Evolutionary conservation across 1,140 invertebrate species (phyloP).

Genomic region (Drosophila repletoides): DNA sequence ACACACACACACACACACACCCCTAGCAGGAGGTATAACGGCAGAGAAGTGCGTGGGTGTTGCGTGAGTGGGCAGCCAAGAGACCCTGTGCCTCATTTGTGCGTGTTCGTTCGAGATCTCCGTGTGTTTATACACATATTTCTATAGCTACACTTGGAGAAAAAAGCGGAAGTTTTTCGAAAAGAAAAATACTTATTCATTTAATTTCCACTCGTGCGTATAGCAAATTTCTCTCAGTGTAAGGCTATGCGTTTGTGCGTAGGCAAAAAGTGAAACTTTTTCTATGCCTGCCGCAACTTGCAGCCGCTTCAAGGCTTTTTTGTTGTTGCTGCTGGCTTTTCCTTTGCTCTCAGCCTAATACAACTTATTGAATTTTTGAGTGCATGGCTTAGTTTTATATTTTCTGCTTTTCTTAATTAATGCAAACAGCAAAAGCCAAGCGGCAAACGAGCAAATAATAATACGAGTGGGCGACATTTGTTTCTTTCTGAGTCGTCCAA

Average conservation of each 20-base stretch:
- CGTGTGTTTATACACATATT: constrained; percentile 4
- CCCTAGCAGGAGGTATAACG: constrained; percentile 17
- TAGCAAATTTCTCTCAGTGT: too few relatives aligned
- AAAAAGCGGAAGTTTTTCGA: too few relatives aligned
- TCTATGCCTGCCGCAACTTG: constrained; percentile 25
- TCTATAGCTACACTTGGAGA: too few relatives aligned
- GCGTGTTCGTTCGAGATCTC: constrained; percentile 59
- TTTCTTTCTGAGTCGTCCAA: not conserved
- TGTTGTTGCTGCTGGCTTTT: constrained; percentile 4
- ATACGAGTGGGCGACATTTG: not conserved
- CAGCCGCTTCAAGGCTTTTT: constrained; percentile 11
- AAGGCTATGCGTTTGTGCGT: constrained; percentile 26
- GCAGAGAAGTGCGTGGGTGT: constrained; percentile 40
- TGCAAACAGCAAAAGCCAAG: too few relatives aligned
- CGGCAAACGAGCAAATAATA: constrained; percentile 15
- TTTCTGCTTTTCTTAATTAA: constrained; percentile 73
- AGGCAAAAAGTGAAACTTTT: constrained; percentile 58
- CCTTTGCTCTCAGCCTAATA: constrained; percentile 41
- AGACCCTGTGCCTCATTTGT: constrained; percentile 55
- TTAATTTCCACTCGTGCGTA: too few relatives aligned
- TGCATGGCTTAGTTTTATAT: constrained; percentile 51
- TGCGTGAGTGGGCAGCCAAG: constrained; percentile 53
- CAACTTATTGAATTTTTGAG: constrained; percentile 72
- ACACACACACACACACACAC: constrained; percentile 27
- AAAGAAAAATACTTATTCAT: too few relatives aligned